phyloP scores from a whole-genome alignment of 2,113 vertebrate species.

The Glareola pratincola region DNA sequence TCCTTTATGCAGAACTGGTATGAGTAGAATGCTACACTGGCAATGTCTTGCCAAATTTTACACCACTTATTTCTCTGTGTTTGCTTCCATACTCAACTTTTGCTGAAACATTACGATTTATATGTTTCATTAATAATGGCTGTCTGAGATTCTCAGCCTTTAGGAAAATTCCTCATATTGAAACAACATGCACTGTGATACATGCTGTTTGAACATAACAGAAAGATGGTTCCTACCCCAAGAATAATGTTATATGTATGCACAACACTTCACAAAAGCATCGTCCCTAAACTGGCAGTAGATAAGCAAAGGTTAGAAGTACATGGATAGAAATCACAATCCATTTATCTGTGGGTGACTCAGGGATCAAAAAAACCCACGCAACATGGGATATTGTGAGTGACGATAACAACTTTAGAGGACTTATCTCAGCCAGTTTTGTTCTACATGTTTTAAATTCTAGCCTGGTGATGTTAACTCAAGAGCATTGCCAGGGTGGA shows the following conservation, averaged over 20 bases:
- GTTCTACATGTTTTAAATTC: constrained; percentile 57
- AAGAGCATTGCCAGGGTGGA: constrained; percentile 37
- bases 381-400: background rate
- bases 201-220: accelerated
- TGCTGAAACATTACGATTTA: background rate
- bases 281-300: background rate
- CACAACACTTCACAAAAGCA: background rate
- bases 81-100: background rate
- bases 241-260: background rate
- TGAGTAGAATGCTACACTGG: background rate
- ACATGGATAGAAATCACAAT: background rate
- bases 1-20: background rate
- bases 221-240: background rate
- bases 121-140: background rate
- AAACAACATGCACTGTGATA: background rate
- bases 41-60: background rate
- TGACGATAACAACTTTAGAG: constrained; percentile 7
- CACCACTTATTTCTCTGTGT: background rate
- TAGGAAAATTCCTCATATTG: background rate
- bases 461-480: constrained; percentile 30
- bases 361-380: background rate
- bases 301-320: background rate
- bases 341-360: background rate
- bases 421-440: constrained; percentile 38
- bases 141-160: background rate